These are phyloP conservation scores for Guaruba guarouba DNA, from an alignment of 2,113 vertebrate genomes.

Conservation along the genomic window DNA sequence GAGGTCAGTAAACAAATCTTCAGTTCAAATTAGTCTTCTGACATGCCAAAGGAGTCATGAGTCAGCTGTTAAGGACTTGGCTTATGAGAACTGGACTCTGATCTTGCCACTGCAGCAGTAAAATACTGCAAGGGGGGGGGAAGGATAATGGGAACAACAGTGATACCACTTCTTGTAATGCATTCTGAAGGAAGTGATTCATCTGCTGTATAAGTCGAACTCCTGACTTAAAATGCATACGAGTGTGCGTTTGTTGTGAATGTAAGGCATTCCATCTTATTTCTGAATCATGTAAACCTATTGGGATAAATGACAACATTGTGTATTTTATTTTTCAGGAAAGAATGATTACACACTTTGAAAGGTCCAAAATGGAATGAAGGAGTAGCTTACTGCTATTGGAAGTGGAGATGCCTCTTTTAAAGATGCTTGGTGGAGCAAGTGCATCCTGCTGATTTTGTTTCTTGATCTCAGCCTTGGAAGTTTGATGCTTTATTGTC, in stretches of 20 bases:
- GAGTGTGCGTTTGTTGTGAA: background rate
- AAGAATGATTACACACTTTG: constrained; percentile 85
- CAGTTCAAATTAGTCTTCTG: constrained; percentile 14
- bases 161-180: background rate
- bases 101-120: background rate
- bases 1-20: constrained; percentile 77
- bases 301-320: background rate
- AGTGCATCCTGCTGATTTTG: constrained; percentile 61
- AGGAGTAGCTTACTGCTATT: constrained; percentile 19
- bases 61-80: background rate
- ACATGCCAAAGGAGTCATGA: constrained; percentile 24
- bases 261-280: background rate
- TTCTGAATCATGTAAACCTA: background rate
- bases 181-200: background rate
- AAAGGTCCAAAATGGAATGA: constrained; percentile 87
- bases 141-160: background rate
- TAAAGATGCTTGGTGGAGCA: constrained; percentile 51
- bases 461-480: constrained; percentile 61
- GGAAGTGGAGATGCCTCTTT: constrained; percentile 44
- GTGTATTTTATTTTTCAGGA: constrained; percentile 67
- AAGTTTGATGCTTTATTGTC: constrained; percentile 59
- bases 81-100: background rate
- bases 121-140: background rate
- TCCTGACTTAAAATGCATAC: background rate
- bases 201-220: background rate